Conservation (phyloP, 2,797 vertebrate species). For the Denticeps clupeoides region DNA sequence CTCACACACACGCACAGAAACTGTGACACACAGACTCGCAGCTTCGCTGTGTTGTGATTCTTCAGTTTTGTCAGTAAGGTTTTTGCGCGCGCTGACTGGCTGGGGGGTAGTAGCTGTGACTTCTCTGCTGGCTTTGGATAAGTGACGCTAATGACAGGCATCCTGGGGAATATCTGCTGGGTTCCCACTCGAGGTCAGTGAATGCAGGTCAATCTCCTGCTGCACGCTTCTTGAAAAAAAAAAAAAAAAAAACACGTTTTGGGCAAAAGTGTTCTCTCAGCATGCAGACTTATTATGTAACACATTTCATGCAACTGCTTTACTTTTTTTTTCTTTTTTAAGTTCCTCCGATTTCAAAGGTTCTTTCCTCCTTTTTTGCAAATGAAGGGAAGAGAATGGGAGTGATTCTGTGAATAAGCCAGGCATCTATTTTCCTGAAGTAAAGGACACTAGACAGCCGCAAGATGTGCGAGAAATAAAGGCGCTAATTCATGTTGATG, state of each 20-base stretch:
- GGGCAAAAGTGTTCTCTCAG: too few species aligned
- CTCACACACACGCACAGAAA: neutral
- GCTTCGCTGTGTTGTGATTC: constrained; percentile 47
- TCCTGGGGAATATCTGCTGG: constrained; percentile 44
- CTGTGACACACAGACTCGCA: constrained; percentile 33
- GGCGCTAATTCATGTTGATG: too few species aligned
- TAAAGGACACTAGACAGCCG: too few species aligned
- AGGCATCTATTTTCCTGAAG: too few species aligned
- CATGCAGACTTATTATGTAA: too few species aligned
- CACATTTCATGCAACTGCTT: too few species aligned
- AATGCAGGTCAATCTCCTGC: constrained; percentile 18
- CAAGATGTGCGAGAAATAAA: too few species aligned
- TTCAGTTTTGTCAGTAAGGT: constrained; percentile 44
- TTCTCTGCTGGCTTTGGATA: constrained; percentile 36
- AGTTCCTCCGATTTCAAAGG: too few species aligned
- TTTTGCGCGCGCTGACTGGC: constrained; percentile 40
- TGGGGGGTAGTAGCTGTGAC: constrained; percentile 39
- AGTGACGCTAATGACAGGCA: constrained; percentile 42
- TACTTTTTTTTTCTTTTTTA: neutral
- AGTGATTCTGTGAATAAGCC: too few species aligned
- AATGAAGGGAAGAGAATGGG: neutral
- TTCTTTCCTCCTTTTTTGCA: neutral
- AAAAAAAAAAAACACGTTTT: too few species aligned
- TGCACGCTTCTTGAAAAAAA: too few species aligned
- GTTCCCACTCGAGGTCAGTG: constrained; percentile 55